These are phyloP conservation scores for Muschampia plurimacula DNA, from an alignment of 2,888 invertebrate species.

Conservation along the genomic window DNA sequence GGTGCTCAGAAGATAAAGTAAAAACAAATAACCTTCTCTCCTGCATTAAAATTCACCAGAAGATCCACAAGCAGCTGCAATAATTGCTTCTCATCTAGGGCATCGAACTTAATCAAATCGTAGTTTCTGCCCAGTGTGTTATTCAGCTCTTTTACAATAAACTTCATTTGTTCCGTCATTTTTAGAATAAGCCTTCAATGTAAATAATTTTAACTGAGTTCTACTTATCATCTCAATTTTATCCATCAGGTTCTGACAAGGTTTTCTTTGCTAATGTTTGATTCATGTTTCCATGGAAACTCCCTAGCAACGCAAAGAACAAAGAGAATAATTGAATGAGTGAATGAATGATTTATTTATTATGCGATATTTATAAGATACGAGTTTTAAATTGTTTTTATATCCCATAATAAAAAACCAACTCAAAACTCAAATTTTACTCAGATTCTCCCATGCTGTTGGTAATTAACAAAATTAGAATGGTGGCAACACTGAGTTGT, in stretches of 20 bases:
- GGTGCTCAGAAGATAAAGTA: not conserved
- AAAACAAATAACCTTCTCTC: slow-evolving; percentile 81
- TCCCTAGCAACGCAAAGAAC: not conserved
- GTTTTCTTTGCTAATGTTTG: not conserved
- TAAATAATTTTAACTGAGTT: not conserved
- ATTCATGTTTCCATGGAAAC: slow-evolving; percentile 1
- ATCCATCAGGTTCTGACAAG: too few species aligned
- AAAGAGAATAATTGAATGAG: too few species aligned
- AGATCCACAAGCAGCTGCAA: slow-evolving; percentile 92
- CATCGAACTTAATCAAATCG: slow-evolving; percentile 94
- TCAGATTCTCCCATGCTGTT: too few species aligned
- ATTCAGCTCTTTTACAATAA: slow-evolving; percentile 90
- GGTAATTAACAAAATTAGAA: too few species aligned
- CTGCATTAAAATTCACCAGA: slow-evolving; percentile 89
- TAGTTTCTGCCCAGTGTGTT: slow-evolving; percentile 89
- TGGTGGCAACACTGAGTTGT: too few species aligned
- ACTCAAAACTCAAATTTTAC: too few species aligned
- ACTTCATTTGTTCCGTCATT: slow-evolving; percentile 89
- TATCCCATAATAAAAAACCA: too few species aligned
- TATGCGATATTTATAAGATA: too few species aligned
- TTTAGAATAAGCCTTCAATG: slow-evolving; percentile 29
- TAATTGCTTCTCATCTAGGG: slow-evolving; percentile 90
- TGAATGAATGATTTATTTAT: too few species aligned
- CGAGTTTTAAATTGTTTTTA: too few species aligned
- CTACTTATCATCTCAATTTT: not conserved